Conservation (phyloP, 1,140 invertebrate genomes). For the Paraescarpia echinospica region DNA sequence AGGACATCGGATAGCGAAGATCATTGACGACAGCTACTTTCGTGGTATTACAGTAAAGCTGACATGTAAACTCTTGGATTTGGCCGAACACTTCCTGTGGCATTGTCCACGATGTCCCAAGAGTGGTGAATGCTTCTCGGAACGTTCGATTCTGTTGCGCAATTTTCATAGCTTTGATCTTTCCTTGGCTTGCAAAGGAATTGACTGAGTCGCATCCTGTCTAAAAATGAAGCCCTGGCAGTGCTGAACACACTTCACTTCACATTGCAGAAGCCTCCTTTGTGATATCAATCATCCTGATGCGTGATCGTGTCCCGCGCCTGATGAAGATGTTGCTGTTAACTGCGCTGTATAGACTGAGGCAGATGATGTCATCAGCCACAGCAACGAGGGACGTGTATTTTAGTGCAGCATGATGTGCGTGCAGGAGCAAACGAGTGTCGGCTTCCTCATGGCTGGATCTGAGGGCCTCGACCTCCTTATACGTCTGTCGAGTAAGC, state of each 20-base stretch:
- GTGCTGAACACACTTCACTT: too few species aligned
- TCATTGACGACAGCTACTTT: constrained; percentile 10
- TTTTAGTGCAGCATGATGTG: not conserved
- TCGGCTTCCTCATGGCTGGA: too few species aligned
- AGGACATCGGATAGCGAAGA: constrained; percentile 8
- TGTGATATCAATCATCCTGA: constrained; percentile 10
- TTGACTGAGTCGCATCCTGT: too few species aligned
- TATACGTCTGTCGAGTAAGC: too few species aligned
- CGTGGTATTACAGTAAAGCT: not conserved
- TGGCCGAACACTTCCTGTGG: not conserved
- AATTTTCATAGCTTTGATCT: not conserved
- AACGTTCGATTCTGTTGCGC: constrained; percentile 1
- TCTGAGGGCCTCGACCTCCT: too few species aligned
- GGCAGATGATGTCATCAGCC: not conserved
- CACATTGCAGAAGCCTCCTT: too few species aligned
- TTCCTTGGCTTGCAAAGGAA: too few species aligned
- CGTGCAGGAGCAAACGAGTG: too few species aligned
- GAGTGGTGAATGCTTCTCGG: not conserved
- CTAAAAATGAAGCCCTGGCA: too few species aligned
- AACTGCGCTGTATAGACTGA: not conserved
- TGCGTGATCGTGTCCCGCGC: too few species aligned
- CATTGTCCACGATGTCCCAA: not conserved
- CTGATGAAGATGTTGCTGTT: too few species aligned
- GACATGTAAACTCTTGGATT: constrained; percentile 1
- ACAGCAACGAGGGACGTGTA: not conserved